Evolutionary conservation across 1,140 invertebrate species (phyloP).

Genomic region (Papilio aristodemus): DNA sequence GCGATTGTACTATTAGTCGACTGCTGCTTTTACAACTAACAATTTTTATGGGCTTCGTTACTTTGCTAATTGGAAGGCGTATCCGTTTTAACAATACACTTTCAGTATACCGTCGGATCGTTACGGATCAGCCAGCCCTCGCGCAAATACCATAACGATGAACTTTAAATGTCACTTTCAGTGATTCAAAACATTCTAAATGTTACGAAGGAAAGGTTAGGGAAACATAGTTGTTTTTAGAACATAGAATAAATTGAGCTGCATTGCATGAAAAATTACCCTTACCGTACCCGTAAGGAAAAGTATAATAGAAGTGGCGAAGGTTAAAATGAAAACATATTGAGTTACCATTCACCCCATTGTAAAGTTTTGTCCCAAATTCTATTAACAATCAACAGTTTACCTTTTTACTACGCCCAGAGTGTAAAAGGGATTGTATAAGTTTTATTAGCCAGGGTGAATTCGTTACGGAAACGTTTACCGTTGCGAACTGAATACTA

Average conservation of each 20-base stretch:
- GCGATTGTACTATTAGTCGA: constrained; percentile 59
- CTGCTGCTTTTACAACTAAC: constrained; percentile 33
- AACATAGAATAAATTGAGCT: constrained; percentile 26
- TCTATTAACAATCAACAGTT: constrained; percentile 62
- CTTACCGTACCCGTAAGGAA: background rate
- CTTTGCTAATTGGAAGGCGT: constrained; percentile 32
- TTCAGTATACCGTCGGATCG: constrained; percentile 23
- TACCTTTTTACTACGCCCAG: constrained; percentile 47
- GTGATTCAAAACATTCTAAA: constrained; percentile 45
- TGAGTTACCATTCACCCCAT: constrained; percentile 63
- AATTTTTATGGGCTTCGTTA: constrained; percentile 33
- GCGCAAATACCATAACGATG: constrained; percentile 63
- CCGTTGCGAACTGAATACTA: constrained; percentile 2
- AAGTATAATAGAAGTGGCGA: constrained; percentile 46
- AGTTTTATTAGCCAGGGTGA: constrained; percentile 38
- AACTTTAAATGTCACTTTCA: constrained; percentile 74
- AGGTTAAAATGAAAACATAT: constrained; percentile 64
- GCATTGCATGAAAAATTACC: background rate
- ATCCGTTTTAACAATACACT: constrained; percentile 19
- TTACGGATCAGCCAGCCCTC: constrained; percentile 41
- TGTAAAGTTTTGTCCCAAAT: constrained; percentile 66
- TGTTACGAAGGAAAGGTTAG: background rate
- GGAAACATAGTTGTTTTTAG: constrained; percentile 3
- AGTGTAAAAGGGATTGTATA: constrained; percentile 41
- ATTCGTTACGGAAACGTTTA: constrained; percentile 27